phyloP scores from a whole-genome alignment of 2,888 invertebrate genomes.

The Anodontia alba region DNA sequence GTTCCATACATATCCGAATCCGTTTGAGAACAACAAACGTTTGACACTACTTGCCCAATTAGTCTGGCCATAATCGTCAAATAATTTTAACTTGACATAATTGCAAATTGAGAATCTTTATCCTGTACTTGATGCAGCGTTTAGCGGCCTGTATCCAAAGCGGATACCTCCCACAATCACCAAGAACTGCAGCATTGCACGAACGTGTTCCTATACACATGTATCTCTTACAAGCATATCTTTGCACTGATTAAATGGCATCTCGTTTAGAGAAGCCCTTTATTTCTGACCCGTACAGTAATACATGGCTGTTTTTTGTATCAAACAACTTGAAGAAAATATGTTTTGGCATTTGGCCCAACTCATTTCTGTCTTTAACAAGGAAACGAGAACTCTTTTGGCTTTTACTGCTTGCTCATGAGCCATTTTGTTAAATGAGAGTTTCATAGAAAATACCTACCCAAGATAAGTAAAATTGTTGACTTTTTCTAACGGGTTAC shows the following conservation, averaged over 20 bases:
- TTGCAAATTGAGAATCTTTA: neutral
- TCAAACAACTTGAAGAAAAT: neutral
- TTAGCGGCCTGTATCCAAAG: neutral
- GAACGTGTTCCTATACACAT: neutral
- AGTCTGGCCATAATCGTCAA: neutral
- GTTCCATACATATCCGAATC: neutral
- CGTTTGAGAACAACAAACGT: too few species aligned
- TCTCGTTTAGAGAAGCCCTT: constrained; percentile 18
- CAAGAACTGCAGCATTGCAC: too few species aligned
- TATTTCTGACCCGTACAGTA: constrained; percentile 25
- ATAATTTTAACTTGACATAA: neutral
- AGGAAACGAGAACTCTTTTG: neutral
- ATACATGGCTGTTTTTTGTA: constrained; percentile 40
- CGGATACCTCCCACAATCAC: neutral
- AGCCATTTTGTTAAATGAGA: constrained; percentile 26
- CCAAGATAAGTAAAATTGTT: constrained; percentile 39
- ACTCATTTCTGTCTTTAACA: neutral
- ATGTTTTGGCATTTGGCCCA: neutral
- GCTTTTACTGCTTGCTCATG: too few species aligned
- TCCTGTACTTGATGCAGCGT: neutral
- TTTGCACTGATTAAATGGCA: constrained; percentile 5
- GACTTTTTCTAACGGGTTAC: neutral
- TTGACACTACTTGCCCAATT: neutral
- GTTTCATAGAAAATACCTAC: constrained; percentile 7
- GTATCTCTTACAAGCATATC: constrained; percentile 7